These are phyloP conservation scores for Horisme vitalbata DNA, from an alignment of 2,888 invertebrate species.

Conservation along the genomic window DNA sequence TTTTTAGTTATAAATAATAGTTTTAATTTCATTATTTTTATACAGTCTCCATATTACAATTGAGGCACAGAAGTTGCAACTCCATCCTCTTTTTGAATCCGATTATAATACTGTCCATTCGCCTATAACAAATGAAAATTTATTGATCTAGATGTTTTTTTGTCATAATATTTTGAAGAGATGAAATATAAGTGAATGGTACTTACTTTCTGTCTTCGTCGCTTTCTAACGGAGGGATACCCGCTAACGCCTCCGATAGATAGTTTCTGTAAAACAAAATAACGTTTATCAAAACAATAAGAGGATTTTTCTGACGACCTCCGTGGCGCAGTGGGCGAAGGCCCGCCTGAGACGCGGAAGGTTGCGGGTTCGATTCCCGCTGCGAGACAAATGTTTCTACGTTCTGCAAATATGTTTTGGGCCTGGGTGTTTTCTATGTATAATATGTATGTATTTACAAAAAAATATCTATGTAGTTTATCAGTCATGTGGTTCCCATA, in stretches of 20 bases:
- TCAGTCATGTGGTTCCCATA: too few species aligned
- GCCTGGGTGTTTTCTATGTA: too few species aligned
- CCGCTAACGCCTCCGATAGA: constrained; percentile 91
- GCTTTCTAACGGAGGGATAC: constrained; percentile 86
- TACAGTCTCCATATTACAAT: constrained; percentile 71
- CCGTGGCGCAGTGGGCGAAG: too few species aligned
- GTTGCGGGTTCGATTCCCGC: too few species aligned
- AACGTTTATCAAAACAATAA: background rate
- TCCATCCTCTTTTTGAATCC: constrained; percentile 86
- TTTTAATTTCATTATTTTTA: constrained; percentile 33
- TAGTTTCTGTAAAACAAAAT: constrained; percentile 81
- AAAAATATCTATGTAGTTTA: too few species aligned
- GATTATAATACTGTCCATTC: constrained; percentile 84
- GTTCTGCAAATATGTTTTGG: too few species aligned
- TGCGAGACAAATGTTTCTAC: too few species aligned
- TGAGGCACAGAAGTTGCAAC: constrained; percentile 86
- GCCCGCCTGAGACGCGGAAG: too few species aligned
- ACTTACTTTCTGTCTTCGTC: constrained; percentile 83
- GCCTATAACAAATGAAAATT: constrained; percentile 66
- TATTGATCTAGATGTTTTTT: background rate
- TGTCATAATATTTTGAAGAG: background rate
- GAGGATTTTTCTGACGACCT: too few species aligned
- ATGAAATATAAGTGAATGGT: background rate
- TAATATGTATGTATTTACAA: too few species aligned
- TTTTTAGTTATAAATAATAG: constrained; percentile 6